phyloP scores from a whole-genome alignment of 2,888 invertebrate species.

The Poecilobothrus nobilitatus region DNA sequence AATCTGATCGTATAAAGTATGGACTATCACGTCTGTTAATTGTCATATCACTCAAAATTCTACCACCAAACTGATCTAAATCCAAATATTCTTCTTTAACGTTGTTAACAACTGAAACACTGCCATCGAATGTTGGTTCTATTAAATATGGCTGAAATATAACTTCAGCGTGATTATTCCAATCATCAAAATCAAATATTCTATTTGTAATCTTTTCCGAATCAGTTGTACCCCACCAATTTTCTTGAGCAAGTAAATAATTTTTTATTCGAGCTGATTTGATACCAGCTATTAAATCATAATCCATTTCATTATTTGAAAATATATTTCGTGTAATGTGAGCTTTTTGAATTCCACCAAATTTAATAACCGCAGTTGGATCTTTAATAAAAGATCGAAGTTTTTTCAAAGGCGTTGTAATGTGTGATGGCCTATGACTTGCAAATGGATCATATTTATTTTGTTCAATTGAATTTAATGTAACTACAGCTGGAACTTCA shows the following conservation, averaged over 20 bases:
- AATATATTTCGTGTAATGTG: slow-evolving; percentile 83
- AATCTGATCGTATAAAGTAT: slow-evolving; percentile 75
- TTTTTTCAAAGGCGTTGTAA: slow-evolving; percentile 26
- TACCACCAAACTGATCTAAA: slow-evolving; percentile 65
- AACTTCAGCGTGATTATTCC: slow-evolving; percentile 96
- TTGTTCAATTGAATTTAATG: slow-evolving; percentile 65
- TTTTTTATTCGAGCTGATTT: slow-evolving; percentile 81
- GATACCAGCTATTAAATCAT: slow-evolving; percentile 86
- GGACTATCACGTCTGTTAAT: slow-evolving; percentile 59
- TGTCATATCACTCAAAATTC: slow-evolving; percentile 58
- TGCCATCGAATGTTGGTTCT: slow-evolving; percentile 66
- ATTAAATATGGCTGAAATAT: slow-evolving; percentile 80
- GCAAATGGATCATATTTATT: slow-evolving; percentile 50
- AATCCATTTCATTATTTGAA: slow-evolving; percentile 71
- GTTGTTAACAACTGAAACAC: slow-evolving; percentile 59
- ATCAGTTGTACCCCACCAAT: slow-evolving; percentile 90
- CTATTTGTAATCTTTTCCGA: slow-evolving; percentile 64
- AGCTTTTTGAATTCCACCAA: slow-evolving; percentile 92
- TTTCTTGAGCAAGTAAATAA: slow-evolving; percentile 77
- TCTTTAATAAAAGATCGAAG: slow-evolving; percentile 38
- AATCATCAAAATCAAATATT: slow-evolving; percentile 98
- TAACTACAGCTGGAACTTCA: slow-evolving; percentile 69
- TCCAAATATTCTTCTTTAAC: slow-evolving; percentile 51
- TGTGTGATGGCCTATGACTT: slow-evolving; percentile 30
- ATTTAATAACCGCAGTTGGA: slow-evolving; percentile 76